Percentiles rank a stretch among this genome's conserved stretches.
Evolutionary conservation across 2,797 vertebrate species (phyloP).

Genomic region (Acomys russatus): DNA sequence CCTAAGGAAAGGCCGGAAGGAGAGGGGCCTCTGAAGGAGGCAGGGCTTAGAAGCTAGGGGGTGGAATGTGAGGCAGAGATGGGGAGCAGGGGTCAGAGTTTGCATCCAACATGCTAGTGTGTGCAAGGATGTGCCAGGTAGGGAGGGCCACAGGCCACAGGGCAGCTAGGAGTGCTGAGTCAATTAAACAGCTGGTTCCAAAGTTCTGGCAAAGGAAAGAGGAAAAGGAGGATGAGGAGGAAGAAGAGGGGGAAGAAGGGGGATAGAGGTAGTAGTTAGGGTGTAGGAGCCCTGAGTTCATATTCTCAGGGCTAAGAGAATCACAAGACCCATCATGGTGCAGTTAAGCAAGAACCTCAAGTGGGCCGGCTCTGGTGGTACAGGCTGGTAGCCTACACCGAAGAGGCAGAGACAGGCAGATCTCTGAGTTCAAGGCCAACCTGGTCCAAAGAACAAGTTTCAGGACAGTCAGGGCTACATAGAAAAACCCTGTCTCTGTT

Average conservation of each 20-base stretch:
- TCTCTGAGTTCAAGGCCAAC: not conserved
- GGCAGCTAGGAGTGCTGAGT: not conserved
- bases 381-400: not conserved
- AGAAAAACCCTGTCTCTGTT: too few species aligned
- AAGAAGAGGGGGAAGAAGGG: fast-evolving
- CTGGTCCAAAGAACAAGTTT: not conserved
- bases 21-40: not conserved
- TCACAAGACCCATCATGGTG: fast-evolving
- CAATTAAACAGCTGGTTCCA: not conserved
- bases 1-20: not conserved
- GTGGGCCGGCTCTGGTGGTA: not conserved
- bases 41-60: not conserved
- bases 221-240: not conserved
- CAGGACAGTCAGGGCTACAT: not conserved
- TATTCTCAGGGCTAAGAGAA: fast-evolving
- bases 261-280: not conserved
- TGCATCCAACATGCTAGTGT: not conserved
- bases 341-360: fast-evolving
- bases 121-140: not conserved
- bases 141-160: not conserved
- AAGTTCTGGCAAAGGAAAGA: not conserved
- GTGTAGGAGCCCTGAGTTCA: fast-evolving
- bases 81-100: not conserved
- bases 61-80: not conserved
- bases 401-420: not conserved